phyloP scores from a whole-genome alignment of 2,888 invertebrate species.

The Noctua janthe region DNA sequence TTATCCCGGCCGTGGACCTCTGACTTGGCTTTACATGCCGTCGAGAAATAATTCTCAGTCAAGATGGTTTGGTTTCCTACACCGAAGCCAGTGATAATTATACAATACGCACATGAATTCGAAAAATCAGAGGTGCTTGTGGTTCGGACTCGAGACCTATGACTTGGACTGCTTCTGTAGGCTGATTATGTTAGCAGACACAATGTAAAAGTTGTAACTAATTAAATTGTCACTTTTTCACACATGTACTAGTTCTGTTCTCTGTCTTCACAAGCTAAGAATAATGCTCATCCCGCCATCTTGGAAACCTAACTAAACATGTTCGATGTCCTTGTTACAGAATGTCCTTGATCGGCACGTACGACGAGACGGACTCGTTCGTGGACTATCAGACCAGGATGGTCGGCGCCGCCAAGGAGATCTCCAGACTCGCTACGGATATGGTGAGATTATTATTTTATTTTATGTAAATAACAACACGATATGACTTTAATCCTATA shows the following conservation, averaged over 20 bases:
- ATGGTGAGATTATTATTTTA: slow-evolving; percentile 91
- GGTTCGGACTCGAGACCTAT: too few relatives aligned
- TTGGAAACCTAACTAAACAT: background rate
- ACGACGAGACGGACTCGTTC: slow-evolving; percentile 93
- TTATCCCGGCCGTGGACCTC: too few relatives aligned
- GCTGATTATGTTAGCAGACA: too few relatives aligned
- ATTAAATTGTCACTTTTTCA: background rate
- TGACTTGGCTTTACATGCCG: too few relatives aligned
- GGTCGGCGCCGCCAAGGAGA: slow-evolving; percentile 98
- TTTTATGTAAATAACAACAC: background rate
- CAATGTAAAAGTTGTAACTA: too few relatives aligned
- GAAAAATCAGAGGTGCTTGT: too few relatives aligned
- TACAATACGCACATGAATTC: too few relatives aligned
- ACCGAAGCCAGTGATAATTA: too few relatives aligned
- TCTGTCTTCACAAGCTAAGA: background rate
- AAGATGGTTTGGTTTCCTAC: too few relatives aligned
- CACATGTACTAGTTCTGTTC: background rate
- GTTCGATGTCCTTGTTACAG: slow-evolving; percentile 72
- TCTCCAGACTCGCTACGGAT: slow-evolving; percentile 97
- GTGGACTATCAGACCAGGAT: slow-evolving; percentile 99
- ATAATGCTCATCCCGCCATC: background rate
- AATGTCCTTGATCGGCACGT: slow-evolving; percentile 93
- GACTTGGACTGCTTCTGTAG: too few relatives aligned
- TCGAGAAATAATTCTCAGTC: too few relatives aligned
- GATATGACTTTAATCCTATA: background rate